A percentile compares a stretch with the other conserved stretches of the same genome.
These are phyloP conservation scores for Megalops atlanticus DNA, from an alignment of 2,113 vertebrate genomes.

Conservation along the genomic window DNA sequence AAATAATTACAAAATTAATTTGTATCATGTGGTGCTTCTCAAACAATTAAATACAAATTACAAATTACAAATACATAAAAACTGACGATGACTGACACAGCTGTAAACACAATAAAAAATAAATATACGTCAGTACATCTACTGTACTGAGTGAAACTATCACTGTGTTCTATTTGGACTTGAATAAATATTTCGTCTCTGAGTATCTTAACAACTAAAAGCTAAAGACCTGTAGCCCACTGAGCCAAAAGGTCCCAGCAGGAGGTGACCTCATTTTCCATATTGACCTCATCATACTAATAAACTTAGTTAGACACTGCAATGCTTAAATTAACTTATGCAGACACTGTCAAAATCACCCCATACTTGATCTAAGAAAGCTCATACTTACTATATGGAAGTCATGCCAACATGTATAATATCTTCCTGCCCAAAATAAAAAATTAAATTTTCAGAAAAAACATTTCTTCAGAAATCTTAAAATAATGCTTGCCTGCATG, in stretches of 20 bases:
- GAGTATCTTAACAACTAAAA: background rate
- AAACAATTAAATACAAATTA: background rate
- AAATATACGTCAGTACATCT: background rate
- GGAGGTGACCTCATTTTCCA: background rate
- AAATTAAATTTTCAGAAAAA: no score
- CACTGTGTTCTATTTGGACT: background rate
- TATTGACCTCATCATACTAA: background rate
- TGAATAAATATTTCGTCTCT: background rate
- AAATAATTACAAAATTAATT: no score
- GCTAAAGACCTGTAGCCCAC: background rate
- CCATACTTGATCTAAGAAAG: background rate
- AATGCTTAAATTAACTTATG: background rate
- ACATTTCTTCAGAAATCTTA: no score
- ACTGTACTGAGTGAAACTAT: background rate
- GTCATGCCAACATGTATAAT: no score
- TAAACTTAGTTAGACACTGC: background rate
- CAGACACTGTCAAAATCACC: background rate
- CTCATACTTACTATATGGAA: no score
- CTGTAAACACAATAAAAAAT: background rate
- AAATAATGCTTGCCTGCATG: no score
- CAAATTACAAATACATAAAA: background rate
- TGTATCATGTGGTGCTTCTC: no score
- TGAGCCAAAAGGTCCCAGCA: background rate
- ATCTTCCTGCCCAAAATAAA: no score
- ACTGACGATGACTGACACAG: background rate